Evolutionary conservation across 1,140 invertebrate species (phyloP).

Genomic region (Laupala kohalensis): DNA sequence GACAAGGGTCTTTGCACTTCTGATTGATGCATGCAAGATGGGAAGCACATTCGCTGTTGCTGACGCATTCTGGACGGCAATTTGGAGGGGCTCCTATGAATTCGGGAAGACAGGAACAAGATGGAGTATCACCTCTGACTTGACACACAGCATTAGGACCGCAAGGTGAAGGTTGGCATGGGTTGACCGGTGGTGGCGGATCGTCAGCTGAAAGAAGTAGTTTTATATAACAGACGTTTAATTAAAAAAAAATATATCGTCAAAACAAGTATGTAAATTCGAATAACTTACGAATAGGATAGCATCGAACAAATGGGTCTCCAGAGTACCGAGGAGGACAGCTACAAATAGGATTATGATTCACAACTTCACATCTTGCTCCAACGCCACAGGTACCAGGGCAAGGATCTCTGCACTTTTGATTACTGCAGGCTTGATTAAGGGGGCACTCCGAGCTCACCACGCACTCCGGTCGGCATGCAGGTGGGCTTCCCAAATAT

Average conservation of each 20-base stretch:
- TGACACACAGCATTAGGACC: constrained; percentile 37
- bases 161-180: constrained; percentile 35
- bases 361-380: constrained; percentile 47
- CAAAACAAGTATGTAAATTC: neutral
- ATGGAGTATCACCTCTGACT: constrained; percentile 36
- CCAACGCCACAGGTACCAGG: constrained; percentile 50
- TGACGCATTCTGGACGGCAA: constrained; percentile 39
- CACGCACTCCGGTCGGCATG: constrained; percentile 46
- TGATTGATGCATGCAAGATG: constrained; percentile 38
- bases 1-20: constrained; percentile 54
- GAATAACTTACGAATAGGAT: constrained; percentile 24
- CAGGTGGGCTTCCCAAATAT: constrained; percentile 44
- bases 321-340: constrained; percentile 43
- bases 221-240: neutral
- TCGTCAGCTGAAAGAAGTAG: neutral
- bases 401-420: constrained; percentile 62
- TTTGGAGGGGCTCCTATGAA: constrained; percentile 37
- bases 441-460: constrained; percentile 37
- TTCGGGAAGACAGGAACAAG: constrained; percentile 41
- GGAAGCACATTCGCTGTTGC: constrained; percentile 36
- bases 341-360: constrained; percentile 47
- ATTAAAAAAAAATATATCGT: neutral
- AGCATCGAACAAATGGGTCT: constrained; percentile 43
- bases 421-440: constrained; percentile 52
- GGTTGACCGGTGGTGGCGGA: constrained; percentile 20